Percentiles rank a stretch among this genome's conserved stretches.
Evolutionary conservation across 2,113 vertebrate genomes (phyloP).

Genomic region (Peromyscus leucopus): DNA sequence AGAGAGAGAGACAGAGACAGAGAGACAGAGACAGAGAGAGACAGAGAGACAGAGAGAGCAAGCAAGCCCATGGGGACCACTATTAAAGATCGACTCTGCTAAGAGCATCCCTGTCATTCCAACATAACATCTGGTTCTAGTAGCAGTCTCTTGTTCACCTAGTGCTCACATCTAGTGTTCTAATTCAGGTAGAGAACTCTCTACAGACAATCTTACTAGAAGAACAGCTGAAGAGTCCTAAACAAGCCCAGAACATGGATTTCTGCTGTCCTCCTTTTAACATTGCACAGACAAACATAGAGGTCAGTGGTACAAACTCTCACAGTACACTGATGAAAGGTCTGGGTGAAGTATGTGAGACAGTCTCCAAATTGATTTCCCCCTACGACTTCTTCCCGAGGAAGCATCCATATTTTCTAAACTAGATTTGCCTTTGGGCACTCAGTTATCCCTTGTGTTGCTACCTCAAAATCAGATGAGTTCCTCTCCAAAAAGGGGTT

Average conservation of each 20-base stretch:
- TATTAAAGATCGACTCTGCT: not conserved
- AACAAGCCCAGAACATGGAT: slow-evolving; percentile 81
- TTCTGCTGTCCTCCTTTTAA: slow-evolving; percentile 93
- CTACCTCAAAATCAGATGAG: slow-evolving; percentile 32
- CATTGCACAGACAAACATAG: slow-evolving; percentile 92
- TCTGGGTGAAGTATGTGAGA: slow-evolving; percentile 88
- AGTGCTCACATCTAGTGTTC: not conserved
- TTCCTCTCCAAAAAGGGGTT: not conserved
- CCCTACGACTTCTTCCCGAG: not conserved
- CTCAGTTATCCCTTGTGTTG: slow-evolving; percentile 27
- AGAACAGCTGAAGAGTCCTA: not conserved
- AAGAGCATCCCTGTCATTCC: not conserved
- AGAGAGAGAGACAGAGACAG: no score
- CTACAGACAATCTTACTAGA: slow-evolving; percentile 45
- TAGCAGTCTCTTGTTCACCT: not conserved
- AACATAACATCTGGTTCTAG: not conserved
- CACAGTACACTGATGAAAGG: slow-evolving; percentile 89
- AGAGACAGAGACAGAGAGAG: not conserved
- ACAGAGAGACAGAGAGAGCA: not conserved
- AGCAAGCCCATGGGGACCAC: not conserved
- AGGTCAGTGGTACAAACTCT: slow-evolving; percentile 86
- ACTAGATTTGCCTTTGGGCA: slow-evolving; percentile 46
- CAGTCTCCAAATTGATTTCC: rapidly evolving
- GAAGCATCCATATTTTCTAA: slow-evolving; percentile 46
- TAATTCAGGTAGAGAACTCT: slow-evolving; percentile 84